These are phyloP conservation scores for Acleris holmiana DNA, from an alignment of 2,888 invertebrate species.

Conservation along the genomic window DNA sequence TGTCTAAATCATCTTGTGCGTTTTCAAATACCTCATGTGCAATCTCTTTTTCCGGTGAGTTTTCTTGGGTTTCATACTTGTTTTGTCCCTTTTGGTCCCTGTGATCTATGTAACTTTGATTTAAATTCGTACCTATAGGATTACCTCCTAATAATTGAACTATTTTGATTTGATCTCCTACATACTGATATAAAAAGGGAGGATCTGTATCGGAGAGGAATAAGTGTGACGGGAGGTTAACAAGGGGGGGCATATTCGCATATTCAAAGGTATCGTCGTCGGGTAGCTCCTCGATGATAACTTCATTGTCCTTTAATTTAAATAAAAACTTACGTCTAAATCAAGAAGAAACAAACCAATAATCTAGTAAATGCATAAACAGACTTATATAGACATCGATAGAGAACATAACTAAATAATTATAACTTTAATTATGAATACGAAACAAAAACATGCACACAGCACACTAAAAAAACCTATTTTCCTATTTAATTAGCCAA, in stretches of 20 bases:
- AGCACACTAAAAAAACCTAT: constrained; percentile 13
- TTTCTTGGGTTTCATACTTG: constrained; percentile 38
- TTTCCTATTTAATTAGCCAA: constrained; percentile 38
- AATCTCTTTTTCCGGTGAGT: constrained; percentile 14
- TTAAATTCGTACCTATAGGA: constrained; percentile 61
- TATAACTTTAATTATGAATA: constrained; percentile 17
- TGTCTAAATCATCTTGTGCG: constrained; percentile 41
- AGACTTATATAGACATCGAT: constrained; percentile 58
- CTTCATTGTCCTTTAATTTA: constrained; percentile 81
- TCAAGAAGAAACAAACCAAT: constrained; percentile 54
- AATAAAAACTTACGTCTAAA: constrained; percentile 77
- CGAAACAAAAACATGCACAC: constrained; percentile 32
- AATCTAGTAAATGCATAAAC: constrained; percentile 75
- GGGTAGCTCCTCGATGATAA: constrained; percentile 80
- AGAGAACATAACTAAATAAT: constrained; percentile 34
- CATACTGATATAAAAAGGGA: constrained; percentile 76
- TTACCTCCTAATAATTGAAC: constrained; percentile 74
- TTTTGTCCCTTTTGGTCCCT: constrained; percentile 57
- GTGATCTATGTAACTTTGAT: constrained; percentile 56
- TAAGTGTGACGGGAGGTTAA: constrained; percentile 65
- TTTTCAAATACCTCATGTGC: constrained; percentile 39
- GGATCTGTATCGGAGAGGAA: constrained; percentile 75
- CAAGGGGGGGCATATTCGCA: constrained; percentile 77
- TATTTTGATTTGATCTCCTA: constrained; percentile 75
- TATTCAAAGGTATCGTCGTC: constrained; percentile 77